A percentile compares a stretch with the other conserved stretches of the same genome.
These are phyloP conservation scores for Emydoidea blandingii DNA, from an alignment of 2,797 vertebrate genomes.

Conservation along the genomic window DNA sequence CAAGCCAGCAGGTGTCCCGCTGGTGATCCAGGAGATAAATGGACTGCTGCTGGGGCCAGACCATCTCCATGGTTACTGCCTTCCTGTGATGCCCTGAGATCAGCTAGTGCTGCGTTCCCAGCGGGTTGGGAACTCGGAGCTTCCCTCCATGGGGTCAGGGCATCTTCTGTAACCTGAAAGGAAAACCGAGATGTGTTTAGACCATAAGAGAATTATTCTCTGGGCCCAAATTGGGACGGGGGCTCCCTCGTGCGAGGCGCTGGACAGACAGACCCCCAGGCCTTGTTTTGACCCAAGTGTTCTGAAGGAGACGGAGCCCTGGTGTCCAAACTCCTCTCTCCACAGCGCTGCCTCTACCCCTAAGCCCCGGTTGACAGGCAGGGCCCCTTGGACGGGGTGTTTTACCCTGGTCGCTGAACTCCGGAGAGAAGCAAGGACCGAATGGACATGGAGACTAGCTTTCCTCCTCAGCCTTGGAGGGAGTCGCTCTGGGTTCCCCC, in stretches of 20 bases:
- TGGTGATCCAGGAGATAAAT: accelerated
- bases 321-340: not conserved
- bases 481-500: not conserved
- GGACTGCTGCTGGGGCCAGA: accelerated
- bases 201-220: not conserved
- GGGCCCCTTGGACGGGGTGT: not conserved
- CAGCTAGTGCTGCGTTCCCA: not conserved
- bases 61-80: accelerated
- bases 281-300: not conserved
- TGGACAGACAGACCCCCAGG: not conserved
- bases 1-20: accelerated
- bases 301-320: not conserved
- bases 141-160: accelerated
- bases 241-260: not conserved
- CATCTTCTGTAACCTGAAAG: not conserved
- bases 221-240: not conserved
- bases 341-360: not conserved
- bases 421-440: not conserved
- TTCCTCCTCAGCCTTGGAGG: not conserved
- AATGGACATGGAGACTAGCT: not conserved
- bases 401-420: not conserved
- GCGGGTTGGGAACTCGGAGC: not conserved
- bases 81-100: not conserved
- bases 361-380: not conserved
- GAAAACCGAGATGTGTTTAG: not conserved